Conservation (phyloP, 1,140 invertebrate species). For the Tetraneura akinire region DNA sequence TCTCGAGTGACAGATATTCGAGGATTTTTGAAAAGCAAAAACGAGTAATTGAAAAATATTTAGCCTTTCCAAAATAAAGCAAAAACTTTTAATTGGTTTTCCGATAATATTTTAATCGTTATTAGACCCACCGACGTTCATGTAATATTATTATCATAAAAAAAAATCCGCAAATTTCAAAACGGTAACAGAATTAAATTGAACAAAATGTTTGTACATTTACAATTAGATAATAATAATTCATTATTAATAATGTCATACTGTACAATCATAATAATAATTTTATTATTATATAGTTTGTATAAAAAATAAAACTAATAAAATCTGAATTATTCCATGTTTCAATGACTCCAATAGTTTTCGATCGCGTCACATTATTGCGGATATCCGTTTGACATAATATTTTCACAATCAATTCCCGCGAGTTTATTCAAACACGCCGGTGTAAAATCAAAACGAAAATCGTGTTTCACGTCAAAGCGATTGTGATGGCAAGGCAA, state of each 20-base stretch:
- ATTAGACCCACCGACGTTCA: not conserved
- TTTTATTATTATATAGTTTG: not conserved
- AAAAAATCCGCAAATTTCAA: no score
- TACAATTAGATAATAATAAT: not conserved
- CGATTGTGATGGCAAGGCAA: not conserved
- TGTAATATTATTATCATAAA: not conserved
- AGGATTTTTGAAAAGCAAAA: not conserved
- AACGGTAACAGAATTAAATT: not conserved
- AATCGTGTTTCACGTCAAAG: not conserved
- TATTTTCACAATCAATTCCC: slow-evolving; percentile 10
- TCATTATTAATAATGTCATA: not conserved
- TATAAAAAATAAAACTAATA: not conserved
- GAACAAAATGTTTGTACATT: not conserved
- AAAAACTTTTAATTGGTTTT: not conserved
- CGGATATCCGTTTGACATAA: not conserved
- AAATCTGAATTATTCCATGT: not conserved
- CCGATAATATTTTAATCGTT: not conserved
- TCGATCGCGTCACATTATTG: not conserved
- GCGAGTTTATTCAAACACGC: not conserved
- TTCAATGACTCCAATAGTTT: not conserved
- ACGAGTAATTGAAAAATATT: not conserved
- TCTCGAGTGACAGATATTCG: not conserved
- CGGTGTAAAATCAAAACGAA: not conserved
- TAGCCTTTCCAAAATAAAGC: not conserved
- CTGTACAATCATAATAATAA: not conserved